These are phyloP conservation scores for Valencia hispanica DNA, from an alignment of 2,797 vertebrate genomes.

Conservation along the genomic window DNA sequence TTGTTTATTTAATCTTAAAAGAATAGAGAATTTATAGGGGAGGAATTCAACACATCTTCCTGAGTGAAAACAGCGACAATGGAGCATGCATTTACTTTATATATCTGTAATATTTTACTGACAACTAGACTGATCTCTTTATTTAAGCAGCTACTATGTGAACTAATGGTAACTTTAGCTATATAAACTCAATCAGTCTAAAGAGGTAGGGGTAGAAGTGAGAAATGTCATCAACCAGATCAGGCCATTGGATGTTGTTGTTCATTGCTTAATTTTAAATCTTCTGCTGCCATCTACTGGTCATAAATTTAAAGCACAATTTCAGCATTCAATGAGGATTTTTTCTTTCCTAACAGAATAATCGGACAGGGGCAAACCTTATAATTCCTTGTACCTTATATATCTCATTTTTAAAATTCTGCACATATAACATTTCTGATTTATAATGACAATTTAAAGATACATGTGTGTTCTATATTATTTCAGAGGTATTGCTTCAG, in stretches of 20 bases:
- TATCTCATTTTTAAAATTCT: not conserved
- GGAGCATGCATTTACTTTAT: too few relatives aligned
- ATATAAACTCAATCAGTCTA: not conserved
- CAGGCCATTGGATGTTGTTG: not conserved
- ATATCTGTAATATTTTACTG: not conserved
- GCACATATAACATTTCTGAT: not conserved
- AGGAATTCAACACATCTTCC: too few relatives aligned
- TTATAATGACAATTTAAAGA: not conserved
- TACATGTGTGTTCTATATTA: not conserved
- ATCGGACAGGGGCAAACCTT: not conserved
- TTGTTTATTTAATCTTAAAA: not conserved
- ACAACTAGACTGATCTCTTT: not conserved
- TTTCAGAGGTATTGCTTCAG: not conserved
- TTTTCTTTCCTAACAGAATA: not conserved
- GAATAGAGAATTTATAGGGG: not conserved
- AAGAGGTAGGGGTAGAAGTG: too few relatives aligned
- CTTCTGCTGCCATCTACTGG: conserved; percentile 18
- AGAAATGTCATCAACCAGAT: not conserved
- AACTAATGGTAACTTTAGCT: not conserved
- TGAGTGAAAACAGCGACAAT: too few relatives aligned
- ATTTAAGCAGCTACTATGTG: not conserved
- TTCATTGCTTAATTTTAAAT: not conserved
- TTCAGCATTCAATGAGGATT: not conserved
- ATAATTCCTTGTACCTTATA: not conserved
- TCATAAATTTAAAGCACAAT: not conserved